Percentiles rank a stretch among this genome's conserved stretches.
These are phyloP conservation scores for Cantharis nigra DNA, from an alignment of 2,888 invertebrate species.

Conservation along the genomic window DNA sequence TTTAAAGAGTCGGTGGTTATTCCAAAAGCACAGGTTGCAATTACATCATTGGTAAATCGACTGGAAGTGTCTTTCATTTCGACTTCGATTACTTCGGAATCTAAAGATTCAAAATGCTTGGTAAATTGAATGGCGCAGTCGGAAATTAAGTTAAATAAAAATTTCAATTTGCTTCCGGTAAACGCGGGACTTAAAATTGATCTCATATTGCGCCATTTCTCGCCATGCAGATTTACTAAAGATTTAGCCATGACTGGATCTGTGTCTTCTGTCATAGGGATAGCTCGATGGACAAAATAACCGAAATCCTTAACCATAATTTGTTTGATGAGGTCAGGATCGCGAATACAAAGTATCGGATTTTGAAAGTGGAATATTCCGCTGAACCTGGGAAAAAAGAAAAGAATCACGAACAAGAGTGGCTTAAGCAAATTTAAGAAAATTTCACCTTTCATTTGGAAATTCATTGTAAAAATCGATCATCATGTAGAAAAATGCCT, in stretches of 20 bases:
- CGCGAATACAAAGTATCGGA: conserved; percentile 26
- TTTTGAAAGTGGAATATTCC: conserved; percentile 14
- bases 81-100: conserved; percentile 37
- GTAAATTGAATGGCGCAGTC: conserved; percentile 34
- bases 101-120: conserved; percentile 35
- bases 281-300: conserved; percentile 37
- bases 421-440: background rate
- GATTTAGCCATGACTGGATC: conserved; percentile 26
- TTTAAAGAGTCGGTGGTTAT: conserved; percentile 60
- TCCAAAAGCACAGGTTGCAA: conserved; percentile 60
- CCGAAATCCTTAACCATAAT: conserved; percentile 37
- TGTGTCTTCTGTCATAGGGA: conserved; percentile 22
- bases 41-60: conserved; percentile 59
- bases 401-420: background rate
- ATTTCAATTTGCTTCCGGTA: conserved; percentile 24
- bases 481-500: background rate
- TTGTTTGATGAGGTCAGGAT: conserved; percentile 34
- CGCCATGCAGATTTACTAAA: conserved; percentile 12
- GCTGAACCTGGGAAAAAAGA: background rate
- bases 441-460: background rate
- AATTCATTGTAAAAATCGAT: background rate
- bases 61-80: conserved; percentile 57
- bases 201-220: conserved; percentile 25
- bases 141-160: conserved; percentile 18
- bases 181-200: conserved; percentile 23